Conservation (phyloP, 2,888 invertebrate genomes). For the Hirtodrosophila cameraria region DNA sequence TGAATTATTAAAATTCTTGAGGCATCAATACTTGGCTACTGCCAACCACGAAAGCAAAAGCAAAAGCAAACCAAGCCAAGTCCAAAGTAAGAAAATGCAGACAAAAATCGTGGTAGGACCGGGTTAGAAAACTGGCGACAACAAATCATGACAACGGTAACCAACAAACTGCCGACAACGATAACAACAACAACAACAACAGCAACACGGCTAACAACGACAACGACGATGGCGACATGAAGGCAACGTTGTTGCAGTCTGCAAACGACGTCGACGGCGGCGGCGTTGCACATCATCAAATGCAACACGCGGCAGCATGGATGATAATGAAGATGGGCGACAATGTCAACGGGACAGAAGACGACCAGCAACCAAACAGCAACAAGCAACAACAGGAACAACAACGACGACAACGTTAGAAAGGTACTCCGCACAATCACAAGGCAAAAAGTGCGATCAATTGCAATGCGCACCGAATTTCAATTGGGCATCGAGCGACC, state of each 20-base stretch:
- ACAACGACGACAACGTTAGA: constrained; percentile 57
- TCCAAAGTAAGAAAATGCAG: constrained; percentile 41
- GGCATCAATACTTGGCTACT: constrained; percentile 35
- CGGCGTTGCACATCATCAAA: constrained; percentile 62
- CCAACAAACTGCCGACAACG: constrained; percentile 60
- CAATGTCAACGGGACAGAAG: constrained; percentile 60
- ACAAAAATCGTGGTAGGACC: constrained; percentile 57
- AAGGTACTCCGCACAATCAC: constrained; percentile 65
- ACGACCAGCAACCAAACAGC: constrained; percentile 23
- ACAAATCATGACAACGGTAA: constrained; percentile 72
- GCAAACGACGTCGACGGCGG: constrained; percentile 21
- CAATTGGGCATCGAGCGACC: constrained; percentile 59
- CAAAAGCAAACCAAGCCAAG: constrained; percentile 26
- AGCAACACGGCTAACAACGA: constrained; percentile 9
- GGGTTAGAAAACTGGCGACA: constrained; percentile 62
- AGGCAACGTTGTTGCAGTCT: constrained; percentile 40
- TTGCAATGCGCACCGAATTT: constrained; percentile 77
- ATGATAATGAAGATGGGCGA: constrained; percentile 77
- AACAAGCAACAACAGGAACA: constrained; percentile 30
- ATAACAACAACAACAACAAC: constrained; percentile 19
- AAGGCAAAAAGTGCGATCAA: constrained; percentile 75
- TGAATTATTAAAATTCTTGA: constrained; percentile 67
- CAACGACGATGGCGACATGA: constrained; percentile 32
- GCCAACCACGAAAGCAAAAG: constrained; percentile 51
- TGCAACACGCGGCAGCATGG: constrained; percentile 61